Evolutionary conservation across 2,113 vertebrate genomes (phyloP).

Genomic region (Otolemur garnettii): DNA sequence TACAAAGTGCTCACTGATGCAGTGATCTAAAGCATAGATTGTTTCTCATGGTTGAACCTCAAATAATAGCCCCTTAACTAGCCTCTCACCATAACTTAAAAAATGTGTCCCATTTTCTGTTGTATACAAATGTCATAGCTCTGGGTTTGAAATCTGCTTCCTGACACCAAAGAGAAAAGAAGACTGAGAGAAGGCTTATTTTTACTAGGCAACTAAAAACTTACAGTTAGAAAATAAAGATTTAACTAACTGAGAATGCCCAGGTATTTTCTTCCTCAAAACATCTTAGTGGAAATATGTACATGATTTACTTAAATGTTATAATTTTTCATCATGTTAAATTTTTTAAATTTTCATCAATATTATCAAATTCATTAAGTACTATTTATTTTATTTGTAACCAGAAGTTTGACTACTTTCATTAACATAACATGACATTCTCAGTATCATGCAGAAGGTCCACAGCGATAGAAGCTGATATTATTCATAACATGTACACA

Average conservation of each 20-base stretch:
- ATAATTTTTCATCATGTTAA: conserved; percentile 9
- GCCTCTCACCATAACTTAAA: background rate
- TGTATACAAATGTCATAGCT: background rate
- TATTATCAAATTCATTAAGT: background rate
- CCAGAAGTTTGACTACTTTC: background rate
- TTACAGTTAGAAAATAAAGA: background rate
- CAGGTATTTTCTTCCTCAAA: background rate
- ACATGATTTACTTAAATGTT: background rate
- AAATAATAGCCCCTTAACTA: background rate
- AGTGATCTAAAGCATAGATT: background rate
- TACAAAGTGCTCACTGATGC: background rate
- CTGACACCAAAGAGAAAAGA: background rate
- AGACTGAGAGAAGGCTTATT: background rate
- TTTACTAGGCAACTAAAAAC: background rate
- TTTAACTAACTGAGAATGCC: background rate
- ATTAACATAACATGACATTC: background rate
- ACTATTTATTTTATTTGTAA: background rate
- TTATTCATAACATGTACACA: background rate
- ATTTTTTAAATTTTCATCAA: background rate
- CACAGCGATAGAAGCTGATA: background rate
- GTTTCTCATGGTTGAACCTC: background rate
- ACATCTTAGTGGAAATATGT: background rate
- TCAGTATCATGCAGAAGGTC: background rate
- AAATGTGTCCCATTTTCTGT: background rate
- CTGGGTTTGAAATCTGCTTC: background rate